phyloP scores from a whole-genome alignment of 2,797 vertebrate species.

The Sciurus carolinensis region DNA sequence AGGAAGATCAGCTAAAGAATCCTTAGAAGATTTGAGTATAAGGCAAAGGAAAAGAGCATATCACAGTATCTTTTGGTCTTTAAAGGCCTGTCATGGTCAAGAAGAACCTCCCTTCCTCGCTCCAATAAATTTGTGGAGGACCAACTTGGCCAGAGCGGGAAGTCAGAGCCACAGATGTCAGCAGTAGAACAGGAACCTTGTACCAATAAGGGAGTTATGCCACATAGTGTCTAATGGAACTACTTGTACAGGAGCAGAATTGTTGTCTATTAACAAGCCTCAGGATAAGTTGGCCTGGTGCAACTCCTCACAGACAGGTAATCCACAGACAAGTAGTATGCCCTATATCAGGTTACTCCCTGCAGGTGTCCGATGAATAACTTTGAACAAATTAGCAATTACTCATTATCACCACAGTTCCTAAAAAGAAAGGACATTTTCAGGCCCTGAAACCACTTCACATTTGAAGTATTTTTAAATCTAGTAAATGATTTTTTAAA shows the following conservation, averaged over 20 bases:
- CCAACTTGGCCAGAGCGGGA: not conserved
- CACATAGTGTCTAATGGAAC: not conserved
- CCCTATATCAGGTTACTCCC: not conserved
- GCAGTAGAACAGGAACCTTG: not conserved
- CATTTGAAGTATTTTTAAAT: not conserved
- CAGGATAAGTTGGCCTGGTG: too few species aligned
- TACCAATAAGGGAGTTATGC: accelerated
- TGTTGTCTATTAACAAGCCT: accelerated
- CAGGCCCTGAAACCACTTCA: not conserved
- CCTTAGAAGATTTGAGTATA: not conserved
- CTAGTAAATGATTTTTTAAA: not conserved
- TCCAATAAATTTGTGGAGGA: not conserved
- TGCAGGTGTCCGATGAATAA: not conserved
- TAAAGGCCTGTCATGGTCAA: not conserved
- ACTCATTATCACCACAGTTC: not conserved
- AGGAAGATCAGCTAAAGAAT: not conserved
- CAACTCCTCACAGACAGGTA: not conserved
- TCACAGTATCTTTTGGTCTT: accelerated
- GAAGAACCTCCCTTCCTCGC: not conserved
- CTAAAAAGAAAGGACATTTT: constrained; percentile 24
- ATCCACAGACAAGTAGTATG: accelerated
- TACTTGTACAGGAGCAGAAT: not conserved
- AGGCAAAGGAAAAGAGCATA: not conserved
- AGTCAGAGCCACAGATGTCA: not conserved
- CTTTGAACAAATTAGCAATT: not conserved